Base-by-base conservation (phyloP, 2,888 invertebrate species). In the Morpho deidamia region DNA sequence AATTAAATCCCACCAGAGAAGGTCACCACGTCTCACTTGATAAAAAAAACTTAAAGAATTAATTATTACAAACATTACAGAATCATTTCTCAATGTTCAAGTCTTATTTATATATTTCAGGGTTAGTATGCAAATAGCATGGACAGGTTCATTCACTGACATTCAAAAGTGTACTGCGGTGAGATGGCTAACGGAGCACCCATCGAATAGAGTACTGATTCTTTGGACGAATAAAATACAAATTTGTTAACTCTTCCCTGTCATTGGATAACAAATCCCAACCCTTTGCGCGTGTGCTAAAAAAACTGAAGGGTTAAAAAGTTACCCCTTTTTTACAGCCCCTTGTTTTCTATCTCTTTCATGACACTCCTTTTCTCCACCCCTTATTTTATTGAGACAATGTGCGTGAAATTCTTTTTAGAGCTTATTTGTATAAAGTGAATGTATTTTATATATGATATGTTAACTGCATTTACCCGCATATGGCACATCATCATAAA, bases 231-330 rank as follows among this genome's bases (percentile, higher is more conserved):
- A 83, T 80, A 81, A 74, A 78, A 83, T 81, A 78, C 75, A 80
- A 85, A 81, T 67, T 72, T 71, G 62, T 56, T 63, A 71, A 73
- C 69, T 65, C 78, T 74, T 76, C 66, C 61, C 70, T 85, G 72
- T 78, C 58, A 89, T 89, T 89, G 89, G 89, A 74, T 72, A 76
- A 72, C 67, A 71, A 72, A 69, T 63, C 77, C 79, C 79, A 76
- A 79, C 76, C 80, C 70, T 78, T 78, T 88, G 88, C 87, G 88
- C 87, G 74, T 88, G 89, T 89, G 87, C 86, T 83, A 87, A 88
- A 86, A 83, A 83, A 80, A 52, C 67, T 78, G 87, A 86, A 88
- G 90, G 87, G 86, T 85, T 79, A 79, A 80, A 72, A 71, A 67
- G 70, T 67, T 82, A 83, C 86, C 88, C 78, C 81, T 85, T 83